Evolutionary conservation across 2,113 vertebrate genomes (phyloP), one percentile per base, ranked within the genome.

Genomic region (Phaethon lepturus): DNA sequence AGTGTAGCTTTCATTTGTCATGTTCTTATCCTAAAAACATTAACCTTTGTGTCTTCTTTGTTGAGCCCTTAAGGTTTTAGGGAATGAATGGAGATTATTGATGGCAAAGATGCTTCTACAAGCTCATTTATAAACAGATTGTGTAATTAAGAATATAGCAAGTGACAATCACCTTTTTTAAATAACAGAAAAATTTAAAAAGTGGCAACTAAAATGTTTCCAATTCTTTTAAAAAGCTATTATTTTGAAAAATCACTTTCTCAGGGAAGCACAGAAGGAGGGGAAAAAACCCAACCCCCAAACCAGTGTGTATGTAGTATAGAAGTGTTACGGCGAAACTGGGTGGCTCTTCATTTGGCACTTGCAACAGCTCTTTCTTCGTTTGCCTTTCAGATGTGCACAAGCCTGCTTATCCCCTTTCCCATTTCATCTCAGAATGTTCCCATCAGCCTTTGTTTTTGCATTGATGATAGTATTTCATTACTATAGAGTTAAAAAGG

Each of bases 281-380:
- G 10, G 28, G 19, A 35, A 55, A 33, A 31, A 40, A 31, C 2
- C 11, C 8, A 6, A 12, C 18, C 8, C 19, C 31, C 29, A 38
- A 74, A 0, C 0, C 18, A 24, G 2, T 26, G 6, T 52, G 5
- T 66, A 3, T 13, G 2, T 28, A 7, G 4, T 58, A 4, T 7
- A 11, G 55, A 67, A 68, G 28, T 38, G 3, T 60, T 44, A 23
- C 1, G 23, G 7, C 24, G 22, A 19, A 45, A 18, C 4, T 58
- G 22, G 5, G 3, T 49, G 16, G 6, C 31, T 85, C 16, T 58
- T 76, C 18, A 15, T 56, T 52, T 84, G 40, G 8, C 45, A 38
- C 5, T 44, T 95, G 45, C 35, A 74, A 15, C 29, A 42, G 13
- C 9, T 63, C n/a, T 26, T 83, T 52, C 35, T 77, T 90, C 25